Evolutionary conservation across 2,888 invertebrate species (phyloP).

Genomic region (Noctua pronuba): DNA sequence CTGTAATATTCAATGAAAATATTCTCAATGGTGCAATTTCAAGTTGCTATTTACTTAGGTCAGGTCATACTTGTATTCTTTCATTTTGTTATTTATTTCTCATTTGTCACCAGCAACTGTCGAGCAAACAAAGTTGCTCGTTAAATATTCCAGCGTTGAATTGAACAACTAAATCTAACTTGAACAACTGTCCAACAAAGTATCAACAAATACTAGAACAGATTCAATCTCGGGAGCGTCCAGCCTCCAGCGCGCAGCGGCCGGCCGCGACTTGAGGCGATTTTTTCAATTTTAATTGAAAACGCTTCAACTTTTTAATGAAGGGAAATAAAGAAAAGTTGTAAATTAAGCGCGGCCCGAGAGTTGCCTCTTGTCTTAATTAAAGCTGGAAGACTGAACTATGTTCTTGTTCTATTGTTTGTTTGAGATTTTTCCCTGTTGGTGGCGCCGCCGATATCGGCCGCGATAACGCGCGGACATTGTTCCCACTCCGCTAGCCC

Average conservation of each 20-base stretch:
- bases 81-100: conserved; percentile 39
- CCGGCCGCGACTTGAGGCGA: conserved; percentile 54
- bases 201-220: conserved; percentile 56
- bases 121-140: conserved; percentile 40
- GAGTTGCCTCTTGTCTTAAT: conserved; percentile 74
- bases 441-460: conserved; percentile 56
- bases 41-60: conserved; percentile 3
- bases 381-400: conserved; percentile 74
- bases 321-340: conserved; percentile 78
- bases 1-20: conserved; percentile 1
- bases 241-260: conserved; percentile 39
- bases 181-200: conserved; percentile 53
- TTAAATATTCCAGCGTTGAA: conserved; percentile 51
- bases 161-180: conserved; percentile 59
- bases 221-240: conserved; percentile 57
- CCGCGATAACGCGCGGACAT: conserved; percentile 53
- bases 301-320: conserved; percentile 83
- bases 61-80: neutral
- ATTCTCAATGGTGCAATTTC: neutral
- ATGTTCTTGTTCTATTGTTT: conserved; percentile 76
- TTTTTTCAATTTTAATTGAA: conserved; percentile 81
- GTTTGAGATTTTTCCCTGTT: conserved; percentile 58
- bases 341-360: conserved; percentile 66
- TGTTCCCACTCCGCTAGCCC: conserved; percentile 43
- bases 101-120: conserved; percentile 49